Conservation (phyloP, 1,140 invertebrate species). For the Drosophila pruinosa region DNA sequence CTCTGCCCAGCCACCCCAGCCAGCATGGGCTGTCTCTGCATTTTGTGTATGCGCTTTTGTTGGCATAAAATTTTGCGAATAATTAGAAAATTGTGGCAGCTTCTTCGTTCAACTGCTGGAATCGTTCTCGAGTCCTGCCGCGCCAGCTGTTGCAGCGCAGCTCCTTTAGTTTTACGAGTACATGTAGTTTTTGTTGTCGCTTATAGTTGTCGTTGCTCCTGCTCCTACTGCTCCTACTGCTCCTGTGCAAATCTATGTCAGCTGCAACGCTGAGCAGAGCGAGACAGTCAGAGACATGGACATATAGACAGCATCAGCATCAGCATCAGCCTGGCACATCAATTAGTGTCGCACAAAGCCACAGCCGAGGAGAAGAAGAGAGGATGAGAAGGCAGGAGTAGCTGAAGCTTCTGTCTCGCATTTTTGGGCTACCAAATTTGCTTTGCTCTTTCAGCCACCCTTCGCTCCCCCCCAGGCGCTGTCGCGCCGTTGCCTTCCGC, state of each 20-base stretch:
- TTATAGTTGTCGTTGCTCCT: neutral
- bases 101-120: slow-evolving; percentile 43
- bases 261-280: slow-evolving; percentile 12
- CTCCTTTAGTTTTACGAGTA: slow-evolving; percentile 24
- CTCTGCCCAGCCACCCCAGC: neutral
- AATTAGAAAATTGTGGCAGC: slow-evolving; percentile 80
- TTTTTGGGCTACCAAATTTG: slow-evolving; percentile 41
- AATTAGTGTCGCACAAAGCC: slow-evolving; percentile 76
- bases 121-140: neutral
- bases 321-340: slow-evolving; percentile 60
- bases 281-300: slow-evolving; percentile 17
- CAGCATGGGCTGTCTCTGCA: slow-evolving; percentile 13
- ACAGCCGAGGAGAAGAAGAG: slow-evolving; percentile 43
- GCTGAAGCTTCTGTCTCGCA: neutral
- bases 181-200: neutral
- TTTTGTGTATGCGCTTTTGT: slow-evolving; percentile 60
- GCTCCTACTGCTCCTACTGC: slow-evolving; percentile 12
- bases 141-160: slow-evolving; percentile 52
- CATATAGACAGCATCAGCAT: slow-evolving; percentile 27
- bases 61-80: slow-evolving; percentile 80
- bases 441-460: neutral
- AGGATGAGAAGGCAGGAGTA: too few relatives aligned
- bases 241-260: slow-evolving; percentile 49
- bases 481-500: neutral
- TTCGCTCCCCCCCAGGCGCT: neutral